Evolutionary conservation across 1,140 invertebrate genomes (phyloP), one percentile per base, ranked within the genome.

Genomic region (Drosophila baimaii): DNA sequence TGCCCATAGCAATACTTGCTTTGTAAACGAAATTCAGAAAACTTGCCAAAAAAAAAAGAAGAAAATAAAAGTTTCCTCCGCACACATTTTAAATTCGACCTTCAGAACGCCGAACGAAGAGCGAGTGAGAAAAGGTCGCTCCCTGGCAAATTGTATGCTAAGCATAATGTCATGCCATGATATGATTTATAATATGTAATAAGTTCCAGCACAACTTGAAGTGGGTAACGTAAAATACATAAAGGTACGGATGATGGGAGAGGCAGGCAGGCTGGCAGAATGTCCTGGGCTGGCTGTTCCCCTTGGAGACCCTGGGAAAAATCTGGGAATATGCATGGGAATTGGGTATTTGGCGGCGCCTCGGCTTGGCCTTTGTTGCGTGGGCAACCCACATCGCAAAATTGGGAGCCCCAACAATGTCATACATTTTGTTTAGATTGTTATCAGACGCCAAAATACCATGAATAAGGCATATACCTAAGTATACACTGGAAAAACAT

Each of bases 111-210:
- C 39, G 19, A 37, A 70, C n/a, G 49, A 33, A 33, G 27, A 43
- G 33, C 39, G 17, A 62, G 44, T 43, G 68, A 13, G 47, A 75
- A 69, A 69, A 84, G 81, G 77, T 84, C 55, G 58, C 52, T 70
- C n/a, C 44, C 43, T 70, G 81, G 81, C 77, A 80, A 85, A 84
- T 80, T 84, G 77, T 84, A 70, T 80, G 63, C 76, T 83, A 71
- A 79, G 83, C 76, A 86, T 83, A 86, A 86, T 86, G 83, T 73
- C 75, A 79, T 71, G 83, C 71, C 83, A 77, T 82, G 79, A 86
- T 88, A 86, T 86, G 83, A 86, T 86, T 86, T 86, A 86, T 86
- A 86, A 86, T 86, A 79, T 79, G 75, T 88, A 88, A 88, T 88
- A 88, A 86, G 77, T 88, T 86, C 79, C 70, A 79, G 74, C 59